Evolutionary conservation across 2,797 vertebrate species (phyloP), one percentile per base, ranked within the genome.

Genomic region (Danio jaintianensis): DNA sequence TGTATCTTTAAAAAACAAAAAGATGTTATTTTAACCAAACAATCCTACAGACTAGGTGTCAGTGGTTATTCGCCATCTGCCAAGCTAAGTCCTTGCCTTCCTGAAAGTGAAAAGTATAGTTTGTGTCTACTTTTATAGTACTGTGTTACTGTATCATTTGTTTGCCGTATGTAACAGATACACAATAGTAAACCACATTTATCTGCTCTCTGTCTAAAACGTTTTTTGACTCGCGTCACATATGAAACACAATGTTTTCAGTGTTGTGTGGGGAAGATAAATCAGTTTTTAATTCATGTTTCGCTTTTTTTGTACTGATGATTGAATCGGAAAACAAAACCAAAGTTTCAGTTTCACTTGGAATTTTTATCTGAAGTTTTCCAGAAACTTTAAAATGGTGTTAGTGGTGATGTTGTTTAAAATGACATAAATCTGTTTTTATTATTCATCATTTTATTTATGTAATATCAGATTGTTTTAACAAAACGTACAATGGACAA

Each of bases 121-220:
- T 87, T 88, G 86, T 89, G 89, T 87, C 87, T 89, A 89, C 88
- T 89, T 90, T 90, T 90, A 86, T 89, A 90, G 89, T 89, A 85
- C 75, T 86, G 87, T 89, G 86, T 87, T 84, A 86, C 78, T 89
- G 87, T 90, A 85, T 88, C 87, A 88, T 89, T 87, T 88, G 86
- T 89, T 87, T 88, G 88, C 84, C 86, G 83, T 89, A 89, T 90
- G 87, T 89, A 88, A 89, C 87, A 84, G 83, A 87, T 87, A 88
- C 86, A 87, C 85, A 88, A 87, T 82, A 89, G 86, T 89, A 90
- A 88, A 90, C 85, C 85, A 86, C 86, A 86, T 89, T 86, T 88
- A 88, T 85, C 86, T 90, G 87, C 84, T 81, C 71, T 82, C 52
- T 86, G 87, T 87, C 67, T 88, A 77, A 75, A 79, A 85, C 67